Evolutionary conservation across 2,797 vertebrate species (phyloP).

Genomic region (Chaetophractus vellerosus): DNA sequence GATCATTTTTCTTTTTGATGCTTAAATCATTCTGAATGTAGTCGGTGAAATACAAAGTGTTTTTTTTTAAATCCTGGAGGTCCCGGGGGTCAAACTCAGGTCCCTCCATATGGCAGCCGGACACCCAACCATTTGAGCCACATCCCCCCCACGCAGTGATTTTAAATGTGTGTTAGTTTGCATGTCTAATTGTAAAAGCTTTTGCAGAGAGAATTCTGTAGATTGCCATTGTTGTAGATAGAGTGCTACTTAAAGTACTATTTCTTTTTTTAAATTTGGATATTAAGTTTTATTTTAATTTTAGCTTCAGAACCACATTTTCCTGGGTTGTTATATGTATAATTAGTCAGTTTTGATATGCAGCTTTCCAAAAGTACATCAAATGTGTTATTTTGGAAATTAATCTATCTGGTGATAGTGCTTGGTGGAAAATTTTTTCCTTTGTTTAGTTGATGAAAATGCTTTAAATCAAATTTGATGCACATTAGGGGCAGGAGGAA

Average conservation of each 20-base stretch:
- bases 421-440: neutral
- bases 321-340: neutral
- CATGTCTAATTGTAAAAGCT: neutral
- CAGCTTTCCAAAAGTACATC: neutral
- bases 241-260: neutral
- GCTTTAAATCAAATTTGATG: slow-evolving; percentile 29
- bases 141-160: no score
- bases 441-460: neutral
- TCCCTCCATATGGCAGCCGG: no score
- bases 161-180: neutral
- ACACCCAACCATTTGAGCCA: no score
- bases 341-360: neutral
- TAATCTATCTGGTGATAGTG: neutral
- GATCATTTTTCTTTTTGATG: neutral
- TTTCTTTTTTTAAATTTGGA: neutral
- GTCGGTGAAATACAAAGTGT: neutral
- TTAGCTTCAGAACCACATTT: neutral
- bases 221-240: neutral
- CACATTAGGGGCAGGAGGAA: neutral
- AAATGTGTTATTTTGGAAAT: slow-evolving; percentile 32
- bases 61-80: no score
- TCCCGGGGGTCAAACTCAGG: no score
- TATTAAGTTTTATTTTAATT: neutral
- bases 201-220: neutral
- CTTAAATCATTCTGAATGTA: neutral